Evolutionary conservation across 1,140 invertebrate species (phyloP), one percentile per base, ranked within the genome.

Genomic region (Acromyrmex echinatior): DNA sequence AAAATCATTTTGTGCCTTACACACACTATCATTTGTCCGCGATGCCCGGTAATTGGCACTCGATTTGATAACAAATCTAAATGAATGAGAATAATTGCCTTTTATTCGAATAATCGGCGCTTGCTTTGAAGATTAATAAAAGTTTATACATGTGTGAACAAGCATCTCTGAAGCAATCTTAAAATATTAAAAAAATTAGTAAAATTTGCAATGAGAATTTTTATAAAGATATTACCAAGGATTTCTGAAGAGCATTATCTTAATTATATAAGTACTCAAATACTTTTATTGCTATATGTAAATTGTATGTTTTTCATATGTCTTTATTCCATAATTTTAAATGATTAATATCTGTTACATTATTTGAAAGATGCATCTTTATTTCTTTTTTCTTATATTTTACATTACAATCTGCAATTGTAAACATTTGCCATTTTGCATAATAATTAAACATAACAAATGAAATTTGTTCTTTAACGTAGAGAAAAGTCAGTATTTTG

Each of bases 21-120:
- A 31, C 58, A 88, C 79, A 31, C 70, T 90, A 78, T 80, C 70
- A 18, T 77, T 49, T 21, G 28, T 82, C 58, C 71, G 65, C 80
- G 63, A 88, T 88, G 70, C 66, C 86, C 62, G 60, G 66, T 90
- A 86, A 77, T 76, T 51, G 58, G 68, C 84, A 86, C 76, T 91
- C 73, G 35, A 79, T 70, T 25, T 28, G 28, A 58, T 78, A 76
- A 82, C 85, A 84, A 62, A 84, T 74, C 25, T 84, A 76, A 74
- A 76, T 62, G 56, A 25, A 58, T 21, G 65, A 25, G 51, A 80
- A 28, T 49, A 25, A 58, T 60, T 45, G 18, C 12, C 25, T 80
- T 16, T 70, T 66, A 35, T 82, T 70, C 39, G 25, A 79, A 70
- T 62, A 81, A 80, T 35, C 16, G 25, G n/a, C 28, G 21, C 3